Percentiles rank a stretch among this genome's conserved stretches.
Conservation (phyloP, 2,888 invertebrate genomes). For the Empis livida region DNA sequence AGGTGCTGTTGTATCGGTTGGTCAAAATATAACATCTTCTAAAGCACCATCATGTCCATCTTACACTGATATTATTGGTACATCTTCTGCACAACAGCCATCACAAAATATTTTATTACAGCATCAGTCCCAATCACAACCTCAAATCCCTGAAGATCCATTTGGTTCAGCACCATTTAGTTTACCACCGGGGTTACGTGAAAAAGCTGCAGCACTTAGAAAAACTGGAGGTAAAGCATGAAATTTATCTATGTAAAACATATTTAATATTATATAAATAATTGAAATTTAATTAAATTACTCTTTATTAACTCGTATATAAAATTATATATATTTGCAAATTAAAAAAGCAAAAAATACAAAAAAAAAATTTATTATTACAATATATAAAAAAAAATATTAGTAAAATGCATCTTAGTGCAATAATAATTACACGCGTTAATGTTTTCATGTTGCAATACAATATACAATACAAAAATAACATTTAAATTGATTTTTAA, state of each 20-base stretch:
- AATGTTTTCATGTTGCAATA: too few relatives aligned
- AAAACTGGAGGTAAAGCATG: constrained; percentile 39
- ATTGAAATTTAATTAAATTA: background rate
- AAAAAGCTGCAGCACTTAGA: constrained; percentile 33
- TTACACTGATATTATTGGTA: background rate
- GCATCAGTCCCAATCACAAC: constrained; percentile 3
- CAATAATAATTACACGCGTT: too few relatives aligned
- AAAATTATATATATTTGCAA: background rate
- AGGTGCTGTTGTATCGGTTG: constrained; percentile 3
- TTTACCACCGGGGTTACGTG: constrained; percentile 43
- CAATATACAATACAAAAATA: too few relatives aligned
- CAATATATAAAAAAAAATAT: background rate
- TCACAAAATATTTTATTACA: background rate
- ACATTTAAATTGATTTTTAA: too few relatives aligned
- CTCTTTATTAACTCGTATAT: background rate
- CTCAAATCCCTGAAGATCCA: constrained; percentile 51
- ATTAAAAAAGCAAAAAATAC: background rate
- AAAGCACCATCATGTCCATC: constrained; percentile 1
- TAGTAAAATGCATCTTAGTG: too few relatives aligned
- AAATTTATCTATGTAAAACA: constrained; percentile 16
- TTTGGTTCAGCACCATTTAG: constrained; percentile 75
- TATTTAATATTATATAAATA: background rate
- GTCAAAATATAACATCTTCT: constrained; percentile 1
- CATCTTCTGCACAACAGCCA: background rate
- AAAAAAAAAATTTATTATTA: background rate